A percentile compares a stretch with the other conserved stretches of the same genome.
These are phyloP conservation scores for Erithacus rubecula DNA, from an alignment of 2,797 vertebrate genomes.

Conservation along the genomic window DNA sequence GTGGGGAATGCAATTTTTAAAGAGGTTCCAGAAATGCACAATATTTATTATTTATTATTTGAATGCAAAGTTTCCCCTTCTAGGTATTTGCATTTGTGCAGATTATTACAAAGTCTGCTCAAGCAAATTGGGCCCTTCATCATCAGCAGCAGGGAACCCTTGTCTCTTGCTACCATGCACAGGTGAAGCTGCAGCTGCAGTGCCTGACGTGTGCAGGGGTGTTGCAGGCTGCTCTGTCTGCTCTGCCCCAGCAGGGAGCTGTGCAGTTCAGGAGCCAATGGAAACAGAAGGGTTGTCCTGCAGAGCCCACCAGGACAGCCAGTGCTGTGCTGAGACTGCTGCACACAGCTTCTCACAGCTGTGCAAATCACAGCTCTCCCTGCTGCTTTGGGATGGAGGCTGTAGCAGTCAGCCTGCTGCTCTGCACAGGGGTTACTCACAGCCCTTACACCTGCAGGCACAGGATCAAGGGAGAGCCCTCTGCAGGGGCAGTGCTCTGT, in stretches of 20 bases:
- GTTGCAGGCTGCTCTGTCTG: not conserved
- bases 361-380: not conserved
- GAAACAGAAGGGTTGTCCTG: not conserved
- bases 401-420: not conserved
- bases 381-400: not conserved
- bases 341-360: not conserved
- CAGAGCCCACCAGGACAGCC: not conserved
- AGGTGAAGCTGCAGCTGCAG: not conserved
- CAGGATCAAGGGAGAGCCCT: not conserved
- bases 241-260: rapidly evolving
- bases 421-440: not conserved
- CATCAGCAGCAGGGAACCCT: not conserved
- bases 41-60: not conserved
- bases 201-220: not conserved
- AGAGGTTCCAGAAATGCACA: not conserved
- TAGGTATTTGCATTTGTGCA: not conserved
- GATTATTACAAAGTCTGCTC: not conserved
- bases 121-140: not conserved
- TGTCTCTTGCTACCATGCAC: not conserved
- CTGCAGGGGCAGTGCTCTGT: not conserved
- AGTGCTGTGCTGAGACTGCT: not conserved
- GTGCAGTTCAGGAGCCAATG: not conserved
- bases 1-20: not conserved
- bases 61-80: not conserved
- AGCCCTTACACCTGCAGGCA: not conserved